phyloP scores from a whole-genome alignment of 2,888 invertebrate species.

The Epinotia demarniana region DNA sequence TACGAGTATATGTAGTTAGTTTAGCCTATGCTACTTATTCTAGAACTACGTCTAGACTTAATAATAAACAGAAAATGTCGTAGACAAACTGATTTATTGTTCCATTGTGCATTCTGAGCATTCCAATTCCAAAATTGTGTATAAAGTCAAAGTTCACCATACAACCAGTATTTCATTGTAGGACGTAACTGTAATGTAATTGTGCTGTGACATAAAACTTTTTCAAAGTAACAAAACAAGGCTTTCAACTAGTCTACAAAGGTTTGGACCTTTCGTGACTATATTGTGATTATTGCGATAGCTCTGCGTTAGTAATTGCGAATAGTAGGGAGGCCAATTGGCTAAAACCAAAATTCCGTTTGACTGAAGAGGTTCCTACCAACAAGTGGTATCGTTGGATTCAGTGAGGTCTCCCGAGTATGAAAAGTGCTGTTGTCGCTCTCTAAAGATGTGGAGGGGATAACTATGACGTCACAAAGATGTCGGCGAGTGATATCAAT shows the following conservation, averaged over 20 bases:
- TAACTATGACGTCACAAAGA: no score
- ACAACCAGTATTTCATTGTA: background rate
- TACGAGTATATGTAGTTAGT: no score
- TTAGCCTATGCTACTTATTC: no score
- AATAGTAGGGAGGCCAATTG: no score
- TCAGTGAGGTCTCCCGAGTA: no score
- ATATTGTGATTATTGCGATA: background rate
- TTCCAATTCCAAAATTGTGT: conserved; percentile 1
- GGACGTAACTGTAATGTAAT: background rate
- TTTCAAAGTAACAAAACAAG: background rate
- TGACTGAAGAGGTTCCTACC: no score
- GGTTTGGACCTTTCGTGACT: conserved; percentile 24
- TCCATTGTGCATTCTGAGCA: background rate
- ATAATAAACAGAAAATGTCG: background rate
- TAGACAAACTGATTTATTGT: background rate
- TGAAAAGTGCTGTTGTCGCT: no score
- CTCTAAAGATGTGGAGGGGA: no score
- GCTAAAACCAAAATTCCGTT: no score
- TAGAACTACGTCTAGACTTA: background rate
- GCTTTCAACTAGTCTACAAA: background rate
- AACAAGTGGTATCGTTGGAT: no score
- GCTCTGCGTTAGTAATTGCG: background rate
- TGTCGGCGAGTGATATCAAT: no score
- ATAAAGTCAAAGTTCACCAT: background rate
- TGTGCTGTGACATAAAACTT: background rate